These are phyloP conservation scores for Sinocyclocheilus anshuiensis DNA, from an alignment of 2,113 vertebrate species.

Conservation along the genomic window DNA sequence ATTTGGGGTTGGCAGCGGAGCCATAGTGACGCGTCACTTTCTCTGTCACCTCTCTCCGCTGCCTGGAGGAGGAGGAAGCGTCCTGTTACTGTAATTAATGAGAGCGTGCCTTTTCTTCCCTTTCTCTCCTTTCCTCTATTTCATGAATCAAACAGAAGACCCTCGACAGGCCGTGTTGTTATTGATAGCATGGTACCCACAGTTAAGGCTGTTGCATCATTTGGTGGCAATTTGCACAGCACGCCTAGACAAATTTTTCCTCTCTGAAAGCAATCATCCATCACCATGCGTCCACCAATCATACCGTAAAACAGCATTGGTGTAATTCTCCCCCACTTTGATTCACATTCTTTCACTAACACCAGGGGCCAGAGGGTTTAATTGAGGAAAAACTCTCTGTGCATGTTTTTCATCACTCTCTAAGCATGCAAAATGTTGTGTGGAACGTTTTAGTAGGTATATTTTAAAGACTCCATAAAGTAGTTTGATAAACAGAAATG, in stretches of 20 bases:
- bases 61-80: slow-evolving; percentile 42
- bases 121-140: slow-evolving; percentile 10
- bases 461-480: not conserved
- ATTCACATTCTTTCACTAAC: slow-evolving; percentile 20
- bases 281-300: slow-evolving; percentile 56
- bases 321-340: slow-evolving; percentile 4
- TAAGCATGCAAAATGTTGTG: not conserved
- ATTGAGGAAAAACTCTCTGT: slow-evolving; percentile 16
- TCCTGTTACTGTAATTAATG: slow-evolving; percentile 53
- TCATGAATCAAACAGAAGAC: slow-evolving; percentile 31
- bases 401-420: not conserved
- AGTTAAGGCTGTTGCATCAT: slow-evolving; percentile 74
- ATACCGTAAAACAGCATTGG: slow-evolving; percentile 16
- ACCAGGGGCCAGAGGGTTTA: not conserved
- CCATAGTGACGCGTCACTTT: slow-evolving; percentile 56
- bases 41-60: slow-evolving; percentile 49
- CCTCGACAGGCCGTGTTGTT: slow-evolving; percentile 49
- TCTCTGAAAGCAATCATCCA: slow-evolving; percentile 68
- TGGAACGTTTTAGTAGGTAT: not conserved
- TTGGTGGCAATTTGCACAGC: slow-evolving; percentile 68
- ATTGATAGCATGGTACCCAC: slow-evolving; percentile 69
- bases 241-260: slow-evolving; percentile 63
- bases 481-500: not conserved
- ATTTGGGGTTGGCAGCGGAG: slow-evolving; percentile 59
- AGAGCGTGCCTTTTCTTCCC: slow-evolving; percentile 26